A percentile compares a stretch with the other conserved stretches of the same genome.
phyloP scores from a whole-genome alignment of 1,140 invertebrate species.

The Panagrolaimus sp. region DNA sequence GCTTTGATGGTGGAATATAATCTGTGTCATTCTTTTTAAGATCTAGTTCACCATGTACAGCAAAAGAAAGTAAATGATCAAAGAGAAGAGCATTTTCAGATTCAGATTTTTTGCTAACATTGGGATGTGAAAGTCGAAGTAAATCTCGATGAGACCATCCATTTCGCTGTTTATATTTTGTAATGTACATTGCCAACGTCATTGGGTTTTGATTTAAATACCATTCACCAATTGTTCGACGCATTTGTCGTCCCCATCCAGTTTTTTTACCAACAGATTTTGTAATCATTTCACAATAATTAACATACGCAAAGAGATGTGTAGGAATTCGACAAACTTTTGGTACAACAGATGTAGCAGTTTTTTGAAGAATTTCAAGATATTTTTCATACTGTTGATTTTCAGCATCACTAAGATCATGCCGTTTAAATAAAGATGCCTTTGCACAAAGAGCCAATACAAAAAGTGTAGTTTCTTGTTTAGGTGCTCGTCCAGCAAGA shows the following conservation, averaged over 20 bases:
- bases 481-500: slow-evolving; percentile 55
- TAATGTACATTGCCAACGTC: slow-evolving; percentile 65
- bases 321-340: slow-evolving; percentile 60
- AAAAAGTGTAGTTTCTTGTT: slow-evolving; percentile 55
- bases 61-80: slow-evolving; percentile 48
- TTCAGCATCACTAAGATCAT: slow-evolving; percentile 11
- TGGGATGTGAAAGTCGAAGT: slow-evolving; percentile 65
- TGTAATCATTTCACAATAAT: slow-evolving; percentile 47
- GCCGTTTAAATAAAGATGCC: slow-evolving; percentile 24
- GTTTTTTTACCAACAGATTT: slow-evolving; percentile 23
- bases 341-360: slow-evolving; percentile 30
- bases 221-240: slow-evolving; percentile 37
- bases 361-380: slow-evolving; percentile 23
- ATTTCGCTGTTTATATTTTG: slow-evolving; percentile 65
- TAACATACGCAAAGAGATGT: slow-evolving; percentile 59
- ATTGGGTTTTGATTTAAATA: slow-evolving; percentile 64
- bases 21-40: background rate
- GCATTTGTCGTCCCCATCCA: slow-evolving; percentile 52
- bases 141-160: slow-evolving; percentile 69
- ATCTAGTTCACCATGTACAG: slow-evolving; percentile 32
- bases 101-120: slow-evolving; percentile 7
- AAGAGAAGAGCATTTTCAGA: slow-evolving; percentile 34
- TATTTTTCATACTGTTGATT: slow-evolving; percentile 28
- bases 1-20: background rate
- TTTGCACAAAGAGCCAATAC: slow-evolving; percentile 59